Evolutionary conservation across 2,888 invertebrate genomes (phyloP).

Genomic region (Watsonalla binaria): DNA sequence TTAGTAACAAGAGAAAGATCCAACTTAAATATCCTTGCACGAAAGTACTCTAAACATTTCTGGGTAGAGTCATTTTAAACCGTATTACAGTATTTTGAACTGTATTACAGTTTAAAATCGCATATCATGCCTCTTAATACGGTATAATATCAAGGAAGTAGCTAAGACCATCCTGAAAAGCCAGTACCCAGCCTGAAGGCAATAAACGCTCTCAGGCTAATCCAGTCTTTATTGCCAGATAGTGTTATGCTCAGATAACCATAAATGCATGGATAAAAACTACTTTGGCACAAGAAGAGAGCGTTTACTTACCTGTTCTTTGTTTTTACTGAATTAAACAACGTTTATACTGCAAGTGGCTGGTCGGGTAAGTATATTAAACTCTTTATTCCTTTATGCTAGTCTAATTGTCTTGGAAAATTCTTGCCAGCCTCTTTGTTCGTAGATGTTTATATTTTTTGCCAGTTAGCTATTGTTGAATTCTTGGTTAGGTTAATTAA

Average conservation of each 20-base stretch:
- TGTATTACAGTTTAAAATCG: neutral
- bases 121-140: neutral
- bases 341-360: slow-evolving; percentile 53
- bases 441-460: neutral
- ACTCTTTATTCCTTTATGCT: slow-evolving; percentile 33
- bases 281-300: slow-evolving; percentile 35
- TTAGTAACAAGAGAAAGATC: no score
- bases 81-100: no score
- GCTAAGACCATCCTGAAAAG: neutral
- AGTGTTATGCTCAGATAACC: slow-evolving; percentile 27
- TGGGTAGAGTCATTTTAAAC: no score
- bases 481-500: no score
- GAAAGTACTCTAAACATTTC: no score
- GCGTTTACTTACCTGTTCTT: slow-evolving; percentile 48
- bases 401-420: slow-evolving; percentile 26
- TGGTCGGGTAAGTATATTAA: slow-evolving; percentile 38
- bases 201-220: slow-evolving; percentile 2
- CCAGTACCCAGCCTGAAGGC: neutral
- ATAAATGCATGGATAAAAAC: slow-evolving; percentile 30
- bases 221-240: slow-evolving; percentile 23
- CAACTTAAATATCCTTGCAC: no score
- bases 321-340: slow-evolving; percentile 61
- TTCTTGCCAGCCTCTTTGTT: slow-evolving; percentile 9
- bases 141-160: neutral
- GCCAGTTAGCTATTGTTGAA: neutral